Evolutionary conservation across 2,113 vertebrate species (phyloP).

Genomic region (Catagonus wagneri): DNA sequence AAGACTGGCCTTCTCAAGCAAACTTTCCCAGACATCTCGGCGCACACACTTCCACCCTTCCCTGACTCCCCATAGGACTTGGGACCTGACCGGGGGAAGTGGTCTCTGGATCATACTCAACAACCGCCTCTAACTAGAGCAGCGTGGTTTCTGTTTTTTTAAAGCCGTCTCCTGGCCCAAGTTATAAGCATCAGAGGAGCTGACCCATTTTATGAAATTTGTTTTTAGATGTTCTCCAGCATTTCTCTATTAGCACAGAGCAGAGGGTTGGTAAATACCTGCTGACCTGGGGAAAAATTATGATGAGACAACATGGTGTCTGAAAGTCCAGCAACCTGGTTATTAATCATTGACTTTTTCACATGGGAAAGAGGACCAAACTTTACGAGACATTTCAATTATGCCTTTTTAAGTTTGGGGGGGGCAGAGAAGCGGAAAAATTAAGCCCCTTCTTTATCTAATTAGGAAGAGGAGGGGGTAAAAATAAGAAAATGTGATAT

Average conservation of each 20-base stretch:
- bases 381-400: not conserved
- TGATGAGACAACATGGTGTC: not conserved
- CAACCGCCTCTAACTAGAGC: accelerated
- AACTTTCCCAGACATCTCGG: not conserved
- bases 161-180: not conserved
- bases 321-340: constrained; percentile 53
- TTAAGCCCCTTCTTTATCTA: not conserved
- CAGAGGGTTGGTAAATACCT: constrained; percentile 44
- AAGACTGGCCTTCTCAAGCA: not conserved
- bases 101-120: not conserved
- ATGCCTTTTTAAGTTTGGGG: not conserved
- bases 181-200: not conserved
- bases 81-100: not conserved
- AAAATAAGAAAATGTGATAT: not conserved
- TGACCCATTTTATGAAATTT: not conserved
- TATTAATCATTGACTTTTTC: constrained; percentile 66
- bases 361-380: not conserved
- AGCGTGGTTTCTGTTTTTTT: accelerated
- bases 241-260: not conserved
- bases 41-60: no score
- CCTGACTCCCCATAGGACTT: accelerated
- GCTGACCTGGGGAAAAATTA: constrained; percentile 34
- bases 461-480: not conserved
- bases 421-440: not conserved
- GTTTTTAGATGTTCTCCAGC: not conserved